Evolutionary conservation across 1,140 invertebrate species (phyloP), one percentile per base, ranked within the genome.

Genomic region (Aphidius ervi): DNA sequence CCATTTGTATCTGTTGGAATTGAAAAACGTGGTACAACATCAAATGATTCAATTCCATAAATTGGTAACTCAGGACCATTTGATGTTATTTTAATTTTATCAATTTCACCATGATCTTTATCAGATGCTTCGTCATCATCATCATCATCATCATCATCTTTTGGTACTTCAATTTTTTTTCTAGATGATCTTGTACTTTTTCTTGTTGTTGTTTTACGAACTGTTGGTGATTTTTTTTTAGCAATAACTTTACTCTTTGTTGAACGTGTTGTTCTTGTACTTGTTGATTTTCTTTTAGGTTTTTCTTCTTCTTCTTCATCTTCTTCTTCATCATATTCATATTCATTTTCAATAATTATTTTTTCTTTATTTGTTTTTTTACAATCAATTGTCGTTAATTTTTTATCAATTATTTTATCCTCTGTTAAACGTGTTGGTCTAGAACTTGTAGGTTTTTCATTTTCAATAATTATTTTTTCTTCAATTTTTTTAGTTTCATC

Each of bases 1-100:
- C 68, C 70, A 5, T 6, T 53, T 4, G 37, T 54, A 9, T 49
- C 60, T 47, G 46, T 46, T 6, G 55, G 65, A 1, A 74, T 61
- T 6, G 65, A 10, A 45, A 73, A 70, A 6, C 72, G 63, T 16
- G 72, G 71, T 37, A 71, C 62, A 16, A 69, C 64, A 53, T 71
- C 41, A 5, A 68, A 53, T 4, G 63, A 65, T 65, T 74, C 71
- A 55, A 73, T 46, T 9, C 65, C 65, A 37, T 68, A 74, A 40
- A 66, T 67, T 6, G 59, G 60, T 42, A 66, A 52, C 2, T 59
- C 43, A 16, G 52, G 61, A 42, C 16, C 46, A 5, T 58, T 47
- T 20, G 23, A 10, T 42, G 52, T 20, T 65, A 62, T 39, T 0
- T 37, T 4, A 52, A 48, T 52, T 20, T 9, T 8, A 4, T 39